These are phyloP conservation scores for Leucozona laternaria DNA, from an alignment of 2,888 invertebrate genomes.

Conservation along the genomic window DNA sequence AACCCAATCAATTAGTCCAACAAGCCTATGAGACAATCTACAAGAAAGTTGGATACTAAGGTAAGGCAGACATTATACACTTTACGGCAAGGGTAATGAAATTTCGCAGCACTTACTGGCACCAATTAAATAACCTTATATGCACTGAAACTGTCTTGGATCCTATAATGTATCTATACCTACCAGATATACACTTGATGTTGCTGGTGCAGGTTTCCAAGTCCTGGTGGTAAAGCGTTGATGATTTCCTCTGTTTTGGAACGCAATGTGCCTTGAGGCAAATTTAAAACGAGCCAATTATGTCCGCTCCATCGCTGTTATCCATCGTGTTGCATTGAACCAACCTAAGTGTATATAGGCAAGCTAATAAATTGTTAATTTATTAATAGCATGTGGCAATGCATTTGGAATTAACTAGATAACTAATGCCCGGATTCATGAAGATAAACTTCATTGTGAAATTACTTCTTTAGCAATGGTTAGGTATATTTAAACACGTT, in stretches of 20 bases:
- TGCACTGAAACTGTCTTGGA: conserved; percentile 15
- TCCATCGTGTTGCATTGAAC: conserved; percentile 43
- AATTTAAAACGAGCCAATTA: conserved; percentile 42
- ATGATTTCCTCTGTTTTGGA: conserved; percentile 20
- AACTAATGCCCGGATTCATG: neutral
- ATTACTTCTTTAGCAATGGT: too few species aligned
- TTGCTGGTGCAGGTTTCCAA: neutral
- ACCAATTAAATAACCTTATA: conserved; percentile 53
- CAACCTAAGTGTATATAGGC: conserved; percentile 23
- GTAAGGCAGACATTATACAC: conserved; percentile 46
- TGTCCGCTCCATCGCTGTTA: neutral
- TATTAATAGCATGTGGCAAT: conserved; percentile 58
- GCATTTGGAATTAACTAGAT: conserved; percentile 38
- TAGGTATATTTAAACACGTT: too few species aligned
- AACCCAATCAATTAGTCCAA: conserved; percentile 60
- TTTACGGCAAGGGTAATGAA: conserved; percentile 61
- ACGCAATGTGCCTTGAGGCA: conserved; percentile 20
- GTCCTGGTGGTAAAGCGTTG: conserved; percentile 1
- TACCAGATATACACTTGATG: neutral
- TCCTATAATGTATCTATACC: neutral
- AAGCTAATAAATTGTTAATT: conserved; percentile 31
- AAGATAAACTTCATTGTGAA: too few species aligned
- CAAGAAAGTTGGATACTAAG: conserved; percentile 15
- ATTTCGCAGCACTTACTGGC: conserved; percentile 63
- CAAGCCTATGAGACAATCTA: conserved; percentile 24